A percentile compares a stretch with the other conserved stretches of the same genome.
phyloP scores from a whole-genome alignment of 2,888 invertebrate species.

The Calameuta pallipes region DNA sequence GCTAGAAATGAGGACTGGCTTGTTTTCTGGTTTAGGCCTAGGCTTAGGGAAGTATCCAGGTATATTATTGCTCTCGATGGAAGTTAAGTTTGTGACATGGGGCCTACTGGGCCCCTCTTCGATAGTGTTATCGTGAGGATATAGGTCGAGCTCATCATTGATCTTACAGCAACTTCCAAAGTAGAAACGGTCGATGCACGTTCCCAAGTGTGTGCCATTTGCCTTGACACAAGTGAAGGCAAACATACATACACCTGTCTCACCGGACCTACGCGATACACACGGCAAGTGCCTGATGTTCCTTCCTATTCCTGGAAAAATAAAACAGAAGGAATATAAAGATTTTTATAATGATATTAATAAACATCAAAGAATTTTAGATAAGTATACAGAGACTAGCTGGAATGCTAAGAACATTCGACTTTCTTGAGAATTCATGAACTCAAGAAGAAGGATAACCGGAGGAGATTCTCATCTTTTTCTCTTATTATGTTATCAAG shows the following conservation, averaged over 20 bases:
- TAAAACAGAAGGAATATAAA: conserved; percentile 49
- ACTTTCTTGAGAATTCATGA: background rate
- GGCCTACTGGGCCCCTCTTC: conserved; percentile 68
- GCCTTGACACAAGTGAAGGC: conserved; percentile 92
- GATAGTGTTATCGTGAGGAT: conserved; percentile 71
- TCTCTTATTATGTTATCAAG: background rate
- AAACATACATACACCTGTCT: conserved; percentile 92
- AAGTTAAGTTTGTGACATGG: conserved; percentile 46
- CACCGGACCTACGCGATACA: conserved; percentile 81
- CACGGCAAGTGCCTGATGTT: conserved; percentile 92
- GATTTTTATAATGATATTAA: background rate
- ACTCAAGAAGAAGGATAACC: background rate
- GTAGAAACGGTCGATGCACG: conserved; percentile 93
- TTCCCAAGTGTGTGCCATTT: conserved; percentile 91
- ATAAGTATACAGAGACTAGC: background rate
- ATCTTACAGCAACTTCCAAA: conserved; percentile 93
- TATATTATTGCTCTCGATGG: conserved; percentile 60
- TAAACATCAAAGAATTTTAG: background rate
- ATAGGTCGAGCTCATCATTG: conserved; percentile 70
- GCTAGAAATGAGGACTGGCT: conserved; percentile 23
- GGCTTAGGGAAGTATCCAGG: conserved; percentile 55
- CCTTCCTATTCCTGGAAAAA: conserved; percentile 80
- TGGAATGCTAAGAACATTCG: background rate
- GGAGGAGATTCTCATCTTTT: background rate
- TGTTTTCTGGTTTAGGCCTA: conserved; percentile 45